Percentiles rank a stretch among this genome's conserved stretches.
Evolutionary conservation across 1,140 invertebrate genomes (phyloP).

Genomic region (Anastrepha ludens): DNA sequence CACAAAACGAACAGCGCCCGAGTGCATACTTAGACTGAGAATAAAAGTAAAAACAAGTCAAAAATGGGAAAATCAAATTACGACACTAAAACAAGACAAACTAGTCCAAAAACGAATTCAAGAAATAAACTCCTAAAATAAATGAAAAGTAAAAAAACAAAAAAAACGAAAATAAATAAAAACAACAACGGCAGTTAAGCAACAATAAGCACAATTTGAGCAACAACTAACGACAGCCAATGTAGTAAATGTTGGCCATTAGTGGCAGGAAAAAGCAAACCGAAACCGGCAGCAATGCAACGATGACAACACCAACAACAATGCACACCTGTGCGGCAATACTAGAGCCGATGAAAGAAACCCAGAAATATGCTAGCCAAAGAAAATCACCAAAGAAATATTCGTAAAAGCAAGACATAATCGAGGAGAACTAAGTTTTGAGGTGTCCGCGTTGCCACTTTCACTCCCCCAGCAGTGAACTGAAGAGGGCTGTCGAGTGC

Average conservation of each 20-base stretch:
- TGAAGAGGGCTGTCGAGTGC: not conserved
- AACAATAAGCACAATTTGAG: constrained; percentile 39
- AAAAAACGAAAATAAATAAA: not conserved
- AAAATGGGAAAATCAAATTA: constrained; percentile 31
- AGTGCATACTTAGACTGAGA: not conserved
- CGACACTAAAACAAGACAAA: constrained; percentile 3
- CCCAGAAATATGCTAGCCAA: constrained; percentile 18
- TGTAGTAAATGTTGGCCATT: constrained; percentile 45
- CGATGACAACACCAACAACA: not conserved
- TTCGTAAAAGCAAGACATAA: not conserved
- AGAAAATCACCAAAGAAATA: constrained; percentile 26
- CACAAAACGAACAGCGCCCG: not conserved
- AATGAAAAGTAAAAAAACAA: constrained; percentile 23
- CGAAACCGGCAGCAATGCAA: constrained; percentile 30
- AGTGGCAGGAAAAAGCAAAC: constrained; percentile 44
- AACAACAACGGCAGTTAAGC: not conserved
- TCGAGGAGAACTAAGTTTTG: too few species aligned
- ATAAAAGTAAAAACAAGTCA: not conserved
- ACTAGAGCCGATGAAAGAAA: not conserved
- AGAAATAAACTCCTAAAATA: constrained; percentile 32
- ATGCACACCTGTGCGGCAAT: not conserved
- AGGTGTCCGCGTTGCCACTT: too few species aligned
- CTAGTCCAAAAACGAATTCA: not conserved
- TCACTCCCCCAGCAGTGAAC: not conserved
- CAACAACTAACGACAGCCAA: constrained; percentile 39